phyloP scores from a whole-genome alignment of 2,113 vertebrate species.

The Ploceus nigricollis region DNA sequence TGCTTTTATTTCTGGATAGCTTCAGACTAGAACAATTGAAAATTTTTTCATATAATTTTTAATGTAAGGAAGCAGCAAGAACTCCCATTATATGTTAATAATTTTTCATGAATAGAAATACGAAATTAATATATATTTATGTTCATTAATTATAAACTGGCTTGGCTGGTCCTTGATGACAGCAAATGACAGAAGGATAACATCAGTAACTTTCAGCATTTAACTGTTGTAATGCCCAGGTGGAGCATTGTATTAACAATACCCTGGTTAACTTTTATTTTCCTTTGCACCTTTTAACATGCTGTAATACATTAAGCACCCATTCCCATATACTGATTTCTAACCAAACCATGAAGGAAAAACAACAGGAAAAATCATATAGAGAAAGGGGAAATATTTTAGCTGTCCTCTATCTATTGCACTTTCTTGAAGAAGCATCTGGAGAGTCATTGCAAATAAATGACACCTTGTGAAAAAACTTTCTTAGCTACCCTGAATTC shows the following conservation, averaged over 20 bases:
- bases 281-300: background rate
- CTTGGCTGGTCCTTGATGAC: background rate
- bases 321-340: background rate
- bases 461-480: background rate
- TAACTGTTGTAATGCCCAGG: background rate
- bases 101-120: background rate
- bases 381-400: background rate
- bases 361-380: background rate
- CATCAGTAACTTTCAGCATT: background rate
- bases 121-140: background rate
- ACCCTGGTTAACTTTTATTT: background rate
- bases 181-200: background rate
- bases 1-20: background rate
- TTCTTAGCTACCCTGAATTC: background rate
- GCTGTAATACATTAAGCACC: background rate
- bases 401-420: background rate
- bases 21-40: background rate
- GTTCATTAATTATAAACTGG: background rate
- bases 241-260: background rate
- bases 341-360: background rate
- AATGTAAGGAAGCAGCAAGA: background rate
- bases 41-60: background rate
- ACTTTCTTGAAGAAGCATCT: background rate
- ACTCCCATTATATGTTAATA: background rate
- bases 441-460: background rate